Base-by-base conservation (phyloP, 1,140 invertebrate species). In the Choristoneura fumiferana region DNA sequence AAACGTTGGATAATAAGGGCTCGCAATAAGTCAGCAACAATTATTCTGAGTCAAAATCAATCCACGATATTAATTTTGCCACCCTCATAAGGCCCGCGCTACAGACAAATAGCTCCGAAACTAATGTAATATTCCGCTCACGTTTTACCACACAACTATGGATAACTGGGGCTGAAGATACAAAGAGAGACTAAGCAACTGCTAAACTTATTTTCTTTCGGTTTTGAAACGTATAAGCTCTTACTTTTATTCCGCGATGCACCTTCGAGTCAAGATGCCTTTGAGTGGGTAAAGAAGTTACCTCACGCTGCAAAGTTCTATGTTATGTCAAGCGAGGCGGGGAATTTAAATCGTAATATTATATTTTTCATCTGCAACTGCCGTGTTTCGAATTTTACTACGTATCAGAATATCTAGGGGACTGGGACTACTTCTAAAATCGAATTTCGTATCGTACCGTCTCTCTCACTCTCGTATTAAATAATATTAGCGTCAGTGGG, bases 51-150 rank as follows among this genome's bases (percentile, higher is more conserved):
- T 57, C 58, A 60, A 64, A 57, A 60, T 64, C 62, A 57, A 58
- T 64, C 14, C 54, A 54, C 58, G 57, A 64, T 43, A 65, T 58
- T 65, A 58, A 61, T 65, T 60, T 57, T 45, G 54, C 49, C 45
- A 35, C 54, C 39, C 38, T 39, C 55, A 45, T 45, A 45, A 45
- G 55, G 43, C 53, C 57, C 36, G 56, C 54, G 43, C 39, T 58
- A 43, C 62, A 65, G 56, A 65, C 58, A 65, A 60, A 60, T 65
- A 65, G 57, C 63, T 39, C 39, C n/a, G 34, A 37, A 59, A 65
- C 63, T 65, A 55, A 37, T 13, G 29, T 56, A 60, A 65, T 60
- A 65, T 65, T 65, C 58, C 43, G 15, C 38, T 35, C 63, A 65
- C 58, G 63, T 58, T 34, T 49, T 18, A 18, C 33, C 33, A 43